Conservation (phyloP, 2,797 vertebrate species). For the Tympanoctomys barrerae region DNA sequence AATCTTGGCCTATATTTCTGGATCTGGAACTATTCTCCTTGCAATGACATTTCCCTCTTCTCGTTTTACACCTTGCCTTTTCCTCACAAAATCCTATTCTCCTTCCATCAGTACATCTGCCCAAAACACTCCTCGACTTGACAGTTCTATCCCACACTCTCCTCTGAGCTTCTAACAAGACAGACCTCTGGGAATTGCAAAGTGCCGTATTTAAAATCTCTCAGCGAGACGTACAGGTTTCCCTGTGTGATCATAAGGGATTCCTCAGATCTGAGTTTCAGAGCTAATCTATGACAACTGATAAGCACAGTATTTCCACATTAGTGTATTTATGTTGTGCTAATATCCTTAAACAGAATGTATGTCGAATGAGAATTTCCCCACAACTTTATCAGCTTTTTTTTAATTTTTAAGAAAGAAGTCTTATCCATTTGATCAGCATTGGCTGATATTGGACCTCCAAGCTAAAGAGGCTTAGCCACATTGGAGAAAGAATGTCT, state of each 20-base stretch:
- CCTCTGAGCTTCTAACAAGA: constrained; percentile 82
- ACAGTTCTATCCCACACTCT: constrained; percentile 82
- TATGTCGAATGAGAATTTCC: constrained; percentile 77
- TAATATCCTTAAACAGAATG: constrained; percentile 83
- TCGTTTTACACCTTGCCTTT: constrained; percentile 83
- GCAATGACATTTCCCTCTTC: constrained; percentile 73
- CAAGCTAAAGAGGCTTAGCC: not conserved
- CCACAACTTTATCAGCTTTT: constrained; percentile 68
- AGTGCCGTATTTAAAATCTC: constrained; percentile 84
- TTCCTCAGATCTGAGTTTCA: constrained; percentile 82
- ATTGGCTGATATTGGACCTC: constrained; percentile 1
- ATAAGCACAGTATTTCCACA: constrained; percentile 83
- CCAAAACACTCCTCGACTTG: constrained; percentile 77
- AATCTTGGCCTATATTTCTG: constrained; percentile 67
- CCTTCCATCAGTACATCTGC: constrained; percentile 83
- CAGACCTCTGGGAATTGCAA: constrained; percentile 83
- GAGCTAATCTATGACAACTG: constrained; percentile 83
- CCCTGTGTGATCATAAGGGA: constrained; percentile 82
- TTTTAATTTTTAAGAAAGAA: constrained; percentile 58
- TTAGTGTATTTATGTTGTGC: constrained; percentile 82
- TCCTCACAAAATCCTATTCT: constrained; percentile 78
- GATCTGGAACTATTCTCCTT: constrained; percentile 67
- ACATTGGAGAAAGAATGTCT: not conserved
- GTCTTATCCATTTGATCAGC: not conserved
- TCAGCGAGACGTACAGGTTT: constrained; percentile 81